Evolutionary conservation across 2,797 vertebrate genomes (phyloP), one percentile per base, ranked within the genome.

Genomic region (Rallus crepitans): DNA sequence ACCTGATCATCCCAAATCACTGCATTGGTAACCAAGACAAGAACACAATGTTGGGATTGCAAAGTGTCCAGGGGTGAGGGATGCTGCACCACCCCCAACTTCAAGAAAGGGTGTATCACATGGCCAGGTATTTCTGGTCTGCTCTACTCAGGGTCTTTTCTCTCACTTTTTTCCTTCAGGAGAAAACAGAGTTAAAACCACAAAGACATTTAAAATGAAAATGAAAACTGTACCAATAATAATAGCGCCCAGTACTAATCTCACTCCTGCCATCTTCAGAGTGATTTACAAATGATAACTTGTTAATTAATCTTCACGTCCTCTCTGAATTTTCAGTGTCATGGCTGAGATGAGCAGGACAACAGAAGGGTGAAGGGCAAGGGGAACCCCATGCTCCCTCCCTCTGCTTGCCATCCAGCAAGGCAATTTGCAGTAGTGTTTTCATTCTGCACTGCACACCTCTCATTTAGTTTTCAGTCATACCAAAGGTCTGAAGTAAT

Each of bases 231-330:
- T 47, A 45, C 19, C 42, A 47, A 15, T 4, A 86, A 56, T 84
- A 93, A 76, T 55, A 61, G 79, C 39, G 53, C 73, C 96, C 76
- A 52, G 60, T 82, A 76, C 72, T 97, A 83, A 79, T 65, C 85
- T 93, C 83, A 56, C 71, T 90, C 90, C 78, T 82, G 40, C 82
- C 71, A 89, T 94, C 92, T 94, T 87, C 82, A 77, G 95, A 93
- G 80, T 78, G 89, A 94, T 95, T 95, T 93, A 90, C 78, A 91
- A 92, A 97, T 88, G 78, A 85, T 95, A 97, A 91, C 82, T 89
- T 88, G 95, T 89, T 87, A 95, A 94, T 95, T 97, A 89, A 96
- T 96, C 77, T 89, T 92, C 89, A 85, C 66, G 72, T 90, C 61
- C 77, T 91, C 72, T 71, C 52, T 52, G 79, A 93, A 94, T 45